Evolutionary conservation across 2,797 vertebrate species (phyloP).

Genomic region (Anomalospiza imberbis): DNA sequence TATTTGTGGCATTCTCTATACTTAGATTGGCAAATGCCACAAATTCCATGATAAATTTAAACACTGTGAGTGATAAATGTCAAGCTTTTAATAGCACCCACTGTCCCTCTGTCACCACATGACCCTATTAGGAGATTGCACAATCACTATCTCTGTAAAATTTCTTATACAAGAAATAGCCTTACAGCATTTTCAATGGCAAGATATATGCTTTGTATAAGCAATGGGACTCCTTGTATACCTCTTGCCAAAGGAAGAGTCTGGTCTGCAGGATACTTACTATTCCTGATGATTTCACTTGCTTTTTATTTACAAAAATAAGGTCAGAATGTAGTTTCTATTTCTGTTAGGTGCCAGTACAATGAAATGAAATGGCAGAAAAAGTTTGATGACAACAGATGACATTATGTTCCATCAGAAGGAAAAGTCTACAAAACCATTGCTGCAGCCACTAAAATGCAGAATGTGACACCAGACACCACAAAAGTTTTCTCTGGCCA

Average conservation of each 20-base stretch:
- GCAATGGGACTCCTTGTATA: background rate
- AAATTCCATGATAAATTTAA: conserved; percentile 62
- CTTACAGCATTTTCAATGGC: background rate
- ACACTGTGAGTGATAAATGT: conserved; percentile 57
- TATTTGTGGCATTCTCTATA: conserved; percentile 61
- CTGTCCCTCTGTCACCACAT: background rate
- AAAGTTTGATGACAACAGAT: background rate
- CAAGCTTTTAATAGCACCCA: conserved; percentile 59
- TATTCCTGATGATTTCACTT: background rate
- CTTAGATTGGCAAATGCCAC: conserved; percentile 56
- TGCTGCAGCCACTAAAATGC: background rate
- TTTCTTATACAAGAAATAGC: background rate
- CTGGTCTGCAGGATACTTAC: background rate
- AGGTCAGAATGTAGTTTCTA: background rate
- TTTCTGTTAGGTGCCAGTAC: background rate
- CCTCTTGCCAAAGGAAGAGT: background rate
- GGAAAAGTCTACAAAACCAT: background rate
- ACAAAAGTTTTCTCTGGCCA: background rate
- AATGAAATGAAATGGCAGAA: background rate
- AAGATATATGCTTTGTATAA: background rate
- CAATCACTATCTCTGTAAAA: background rate
- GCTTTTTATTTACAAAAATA: background rate
- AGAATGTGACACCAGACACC: background rate
- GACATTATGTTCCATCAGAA: background rate
- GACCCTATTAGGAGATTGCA: conserved; percentile 44